These are phyloP conservation scores for Physocephala rufipes DNA, from an alignment of 2,888 invertebrate genomes.

Conservation along the genomic window DNA sequence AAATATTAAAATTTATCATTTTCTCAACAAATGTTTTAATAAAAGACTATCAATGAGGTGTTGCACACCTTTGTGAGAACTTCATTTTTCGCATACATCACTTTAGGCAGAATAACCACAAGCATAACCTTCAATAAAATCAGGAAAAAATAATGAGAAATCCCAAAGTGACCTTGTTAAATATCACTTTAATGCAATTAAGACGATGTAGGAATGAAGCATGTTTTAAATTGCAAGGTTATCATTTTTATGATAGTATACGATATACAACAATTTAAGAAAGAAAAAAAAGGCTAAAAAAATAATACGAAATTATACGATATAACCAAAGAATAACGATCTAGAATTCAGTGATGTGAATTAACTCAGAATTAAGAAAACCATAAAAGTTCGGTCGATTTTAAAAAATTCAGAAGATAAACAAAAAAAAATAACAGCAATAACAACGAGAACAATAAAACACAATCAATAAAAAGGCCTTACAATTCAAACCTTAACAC, in stretches of 20 bases:
- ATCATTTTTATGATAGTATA: background rate
- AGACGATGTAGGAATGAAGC: background rate
- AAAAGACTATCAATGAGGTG: too few species aligned
- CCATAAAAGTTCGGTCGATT: background rate
- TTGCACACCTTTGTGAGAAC: too few species aligned
- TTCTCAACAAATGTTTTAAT: too few species aligned
- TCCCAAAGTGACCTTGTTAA: background rate
- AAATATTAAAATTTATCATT: too few species aligned
- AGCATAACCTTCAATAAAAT: background rate
- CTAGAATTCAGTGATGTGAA: background rate
- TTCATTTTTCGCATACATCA: background rate
- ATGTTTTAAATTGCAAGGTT: constrained; percentile 5
- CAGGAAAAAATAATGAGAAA: background rate
- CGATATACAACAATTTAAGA: background rate
- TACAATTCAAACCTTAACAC: background rate
- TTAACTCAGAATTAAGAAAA: background rate
- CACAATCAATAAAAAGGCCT: background rate
- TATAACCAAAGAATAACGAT: background rate
- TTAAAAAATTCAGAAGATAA: too few species aligned
- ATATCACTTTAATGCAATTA: background rate
- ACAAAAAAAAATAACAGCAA: constrained; percentile 16
- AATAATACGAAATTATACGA: too few species aligned
- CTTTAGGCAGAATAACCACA: background rate
- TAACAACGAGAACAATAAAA: background rate
- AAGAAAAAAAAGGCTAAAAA: background rate